Evolutionary conservation across 1,140 invertebrate genomes (phyloP), one percentile per base, ranked within the genome.

Genomic region (Drosophila neocordata): DNA sequence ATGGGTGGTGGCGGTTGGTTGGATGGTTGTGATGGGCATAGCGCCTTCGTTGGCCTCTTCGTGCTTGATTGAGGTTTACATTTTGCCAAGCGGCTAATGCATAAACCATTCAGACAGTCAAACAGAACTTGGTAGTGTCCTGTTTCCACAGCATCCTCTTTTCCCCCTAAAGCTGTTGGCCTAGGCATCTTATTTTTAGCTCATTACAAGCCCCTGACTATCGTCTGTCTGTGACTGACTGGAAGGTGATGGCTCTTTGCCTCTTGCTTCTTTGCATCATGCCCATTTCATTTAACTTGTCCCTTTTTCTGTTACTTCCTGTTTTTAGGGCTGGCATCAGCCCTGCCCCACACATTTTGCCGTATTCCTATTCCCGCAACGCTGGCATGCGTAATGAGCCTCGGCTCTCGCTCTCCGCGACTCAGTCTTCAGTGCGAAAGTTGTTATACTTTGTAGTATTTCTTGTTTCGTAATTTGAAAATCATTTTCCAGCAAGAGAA

Each of bases 41-140:
- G 9, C 24, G 55, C 24, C 12, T 20, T 31, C 35, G 11, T 59
- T 66, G 66, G 60, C 73, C 44, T 70, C 44, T 53, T 67, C 73
- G 61, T 73, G 68, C 79, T 79, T 83, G 82, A 87, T 88, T 88
- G 82, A 88, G 82, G 82, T 88, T 88, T 87, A 77, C 75, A 48
- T 77, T 82, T 77, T 52, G 79, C 71, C 72, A 69, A 69, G 65
- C 69, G 72, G 75, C 83, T 88, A 85, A 87, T 87, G 82, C 82
- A 87, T 87, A 87, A 87, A 88, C 82, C 82, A 87, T 87, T 84
- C 82, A 87, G 82, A 83, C 82, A 83, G 88, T 84, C 88, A 81
- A 84, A 75, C 51, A 53, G 53, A 52, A 70, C 65, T 52, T 34
- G 56, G 56, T 35, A 15, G 57, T 41, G 56, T 53, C 75, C 13